phyloP scores from a whole-genome alignment of 2,888 invertebrate genomes.

The Cryptophagus acutangulus region DNA sequence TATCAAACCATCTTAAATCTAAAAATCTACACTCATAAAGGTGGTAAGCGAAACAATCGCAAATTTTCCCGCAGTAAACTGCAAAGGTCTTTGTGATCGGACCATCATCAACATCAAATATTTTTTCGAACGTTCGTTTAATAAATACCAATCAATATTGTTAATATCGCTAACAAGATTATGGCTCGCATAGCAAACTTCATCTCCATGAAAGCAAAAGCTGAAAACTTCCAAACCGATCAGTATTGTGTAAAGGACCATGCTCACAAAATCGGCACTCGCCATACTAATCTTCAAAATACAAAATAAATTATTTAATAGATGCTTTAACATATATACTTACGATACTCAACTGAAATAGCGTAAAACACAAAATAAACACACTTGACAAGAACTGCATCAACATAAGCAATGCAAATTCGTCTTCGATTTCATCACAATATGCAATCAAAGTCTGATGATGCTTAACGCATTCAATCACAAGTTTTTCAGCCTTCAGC shows the following conservation, averaged over 20 bases:
- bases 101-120: conserved; percentile 16
- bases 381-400: conserved; percentile 20
- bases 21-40: conserved; percentile 13
- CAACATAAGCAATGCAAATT: conserved; percentile 19
- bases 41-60: conserved; percentile 13
- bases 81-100: conserved; percentile 14
- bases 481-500: conserved; percentile 8
- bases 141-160: conserved; percentile 11
- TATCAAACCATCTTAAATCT: background rate
- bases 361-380: conserved; percentile 20
- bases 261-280: conserved; percentile 37
- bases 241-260: conserved; percentile 41
- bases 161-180: conserved; percentile 13
- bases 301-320: background rate
- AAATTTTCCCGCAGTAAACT: conserved; percentile 18
- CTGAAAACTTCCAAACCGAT: conserved; percentile 48
- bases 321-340: conserved; percentile 1
- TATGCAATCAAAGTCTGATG: conserved; percentile 18
- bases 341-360: conserved; percentile 21
- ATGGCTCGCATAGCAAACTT: conserved; percentile 37
- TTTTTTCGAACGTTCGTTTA: conserved; percentile 6
- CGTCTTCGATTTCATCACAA: conserved; percentile 19
- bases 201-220: conserved; percentile 50
- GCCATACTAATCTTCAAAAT: background rate
- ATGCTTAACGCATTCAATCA: conserved; percentile 16